Evolutionary conservation across 1,140 invertebrate genomes (phyloP), one percentile per base, ranked within the genome.

Genomic region (Caerostris darwini): DNA sequence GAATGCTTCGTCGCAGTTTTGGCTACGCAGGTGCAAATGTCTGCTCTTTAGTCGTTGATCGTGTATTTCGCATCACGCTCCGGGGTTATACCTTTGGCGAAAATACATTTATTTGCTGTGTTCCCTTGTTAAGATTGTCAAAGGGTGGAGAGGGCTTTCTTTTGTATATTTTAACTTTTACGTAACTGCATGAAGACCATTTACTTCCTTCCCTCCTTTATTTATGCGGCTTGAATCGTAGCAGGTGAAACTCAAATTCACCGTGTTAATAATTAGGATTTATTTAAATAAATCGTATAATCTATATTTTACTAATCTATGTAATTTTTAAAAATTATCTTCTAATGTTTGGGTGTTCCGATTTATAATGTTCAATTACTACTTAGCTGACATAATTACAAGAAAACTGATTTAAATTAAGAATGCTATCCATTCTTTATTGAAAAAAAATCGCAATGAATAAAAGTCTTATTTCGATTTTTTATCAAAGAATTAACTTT

Each of bases 231-330:
- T 58, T 54, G n/a, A 82, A 69, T 53, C 54, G 57, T 81, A 81
- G 89, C 89, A 90, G 89, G 89, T 90, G 89, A 59, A 90, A 77
- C 81, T 7, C 34, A 34, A 90, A 81, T 82, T 10, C 89, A 90
- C 50, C 64, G 59, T 59, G 71, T 56, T 14, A 8, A 61, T 81
- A 34, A 81, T 90, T 90, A 87, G n/a, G 50, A 6, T 53, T 87
- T 57, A 87, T 64, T 50, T 87, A 57, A 53, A 64, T 5, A 54
- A 57, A 54, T 57, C n/a, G 53, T 53, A 12, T 77, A 12, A 34
- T 77, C 7, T 19, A 3, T 71, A 0, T 2, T 53, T 77, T 77
- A 50, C 12, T 34, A 2, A 10, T 4, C 67, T 77, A 50, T 10
- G 50, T 3, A 7, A 7, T 69, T 19, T n/a, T 69, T 69, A 17